phyloP scores from a whole-genome alignment of 2,888 invertebrate species.

The Archips xylosteana region DNA sequence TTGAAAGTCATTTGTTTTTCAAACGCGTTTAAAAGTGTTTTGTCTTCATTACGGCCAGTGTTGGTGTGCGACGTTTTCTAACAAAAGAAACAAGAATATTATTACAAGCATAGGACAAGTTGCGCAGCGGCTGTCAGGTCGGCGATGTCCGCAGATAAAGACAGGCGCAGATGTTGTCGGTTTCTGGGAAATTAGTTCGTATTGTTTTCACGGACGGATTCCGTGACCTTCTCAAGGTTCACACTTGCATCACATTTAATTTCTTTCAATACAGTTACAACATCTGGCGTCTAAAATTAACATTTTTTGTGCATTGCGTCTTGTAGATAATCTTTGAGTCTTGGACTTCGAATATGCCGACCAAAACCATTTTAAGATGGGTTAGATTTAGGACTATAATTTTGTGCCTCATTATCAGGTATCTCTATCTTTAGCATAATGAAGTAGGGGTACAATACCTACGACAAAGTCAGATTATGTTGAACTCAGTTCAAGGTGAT shows the following conservation, averaged over 20 bases:
- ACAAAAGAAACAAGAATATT: constrained; percentile 33
- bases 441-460: not conserved
- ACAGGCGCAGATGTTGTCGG: constrained; percentile 72
- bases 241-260: constrained; percentile 55
- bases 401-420: not conserved
- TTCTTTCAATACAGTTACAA: constrained; percentile 28
- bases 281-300: constrained; percentile 12
- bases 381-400: not conserved
- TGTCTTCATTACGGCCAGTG: constrained; percentile 33
- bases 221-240: constrained; percentile 66
- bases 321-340: not conserved
- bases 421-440: not conserved
- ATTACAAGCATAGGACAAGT: constrained; percentile 50
- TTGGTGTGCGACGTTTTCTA: constrained; percentile 4
- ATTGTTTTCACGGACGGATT: constrained; percentile 64
- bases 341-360: not conserved
- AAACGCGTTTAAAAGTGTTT: constrained; percentile 35
- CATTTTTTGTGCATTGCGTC: constrained; percentile 8
- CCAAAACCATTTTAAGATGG: not conserved
- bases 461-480: not conserved
- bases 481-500: constrained; percentile 12
- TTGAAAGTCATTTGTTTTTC: constrained; percentile 53
- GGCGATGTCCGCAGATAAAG: constrained; percentile 72
- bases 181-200: constrained; percentile 58
- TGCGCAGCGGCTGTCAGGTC: constrained; percentile 53